These are phyloP conservation scores for Drosophila ogumai DNA, from an alignment of 1,140 invertebrate genomes.

Conservation along the genomic window DNA sequence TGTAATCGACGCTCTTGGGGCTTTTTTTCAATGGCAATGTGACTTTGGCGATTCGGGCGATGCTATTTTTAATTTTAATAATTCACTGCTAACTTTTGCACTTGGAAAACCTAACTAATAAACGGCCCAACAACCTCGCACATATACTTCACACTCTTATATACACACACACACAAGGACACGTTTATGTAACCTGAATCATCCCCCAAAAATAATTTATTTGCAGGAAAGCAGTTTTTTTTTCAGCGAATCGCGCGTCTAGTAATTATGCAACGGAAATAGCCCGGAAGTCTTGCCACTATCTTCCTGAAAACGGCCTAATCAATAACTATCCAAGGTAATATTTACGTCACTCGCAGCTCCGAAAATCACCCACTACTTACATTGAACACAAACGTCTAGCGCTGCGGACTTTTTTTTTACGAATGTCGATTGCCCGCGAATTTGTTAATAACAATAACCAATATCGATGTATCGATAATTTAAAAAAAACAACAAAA, in stretches of 20 bases:
- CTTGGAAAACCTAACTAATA: conserved; percentile 23
- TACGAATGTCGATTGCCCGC: conserved; percentile 50
- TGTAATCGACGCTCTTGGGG: conserved; percentile 63
- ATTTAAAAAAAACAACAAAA: too few species aligned
- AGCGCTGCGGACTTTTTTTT: conserved; percentile 60
- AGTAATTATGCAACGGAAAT: conserved; percentile 32
- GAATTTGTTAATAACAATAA: too few species aligned
- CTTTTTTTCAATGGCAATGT: conserved; percentile 68
- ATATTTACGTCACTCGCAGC: conserved; percentile 69
- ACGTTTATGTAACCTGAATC: conserved; percentile 75
- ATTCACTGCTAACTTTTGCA: conserved; percentile 41
- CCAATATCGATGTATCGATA: too few species aligned
- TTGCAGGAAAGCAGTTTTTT: conserved; percentile 25
- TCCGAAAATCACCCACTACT: conserved; percentile 54
- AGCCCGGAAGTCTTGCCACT: conserved; percentile 15
- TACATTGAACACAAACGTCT: conserved; percentile 78
- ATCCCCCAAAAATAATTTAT: conserved; percentile 65
- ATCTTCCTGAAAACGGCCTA: conserved; percentile 9
- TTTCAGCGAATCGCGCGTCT: neutral
- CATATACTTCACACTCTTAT: conserved; percentile 17
- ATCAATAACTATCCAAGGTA: conserved; percentile 36
- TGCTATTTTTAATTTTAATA: conserved; percentile 40
- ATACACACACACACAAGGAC: conserved; percentile 40
- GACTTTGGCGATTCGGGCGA: conserved; percentile 25
- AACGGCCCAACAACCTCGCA: conserved; percentile 17